Conservation (phyloP, 2,888 invertebrate species). For the Pollenia labialis region DNA sequence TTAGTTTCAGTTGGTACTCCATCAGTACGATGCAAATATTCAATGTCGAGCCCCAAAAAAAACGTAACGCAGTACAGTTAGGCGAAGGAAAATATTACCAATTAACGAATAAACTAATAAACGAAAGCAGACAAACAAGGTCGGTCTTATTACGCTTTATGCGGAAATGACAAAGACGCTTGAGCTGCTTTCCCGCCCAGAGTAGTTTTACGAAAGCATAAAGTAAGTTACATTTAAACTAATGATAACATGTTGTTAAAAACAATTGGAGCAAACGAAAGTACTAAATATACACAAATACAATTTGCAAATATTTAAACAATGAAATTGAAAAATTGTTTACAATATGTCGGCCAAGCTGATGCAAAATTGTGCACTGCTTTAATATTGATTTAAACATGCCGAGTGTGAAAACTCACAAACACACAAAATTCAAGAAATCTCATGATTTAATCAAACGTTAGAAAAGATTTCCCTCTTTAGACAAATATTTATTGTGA, state of each 20-base stretch:
- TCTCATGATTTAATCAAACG: conserved; percentile 15
- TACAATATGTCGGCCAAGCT: neutral
- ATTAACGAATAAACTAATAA: too few species aligned
- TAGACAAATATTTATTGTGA: neutral
- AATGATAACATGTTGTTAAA: conserved; percentile 56
- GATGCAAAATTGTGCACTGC: neutral
- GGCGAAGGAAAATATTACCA: too few species aligned
- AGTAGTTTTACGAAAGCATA: too few species aligned
- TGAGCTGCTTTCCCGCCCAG: too few species aligned
- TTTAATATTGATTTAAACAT: conserved; percentile 38
- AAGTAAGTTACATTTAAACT: neutral
- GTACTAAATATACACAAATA: neutral
- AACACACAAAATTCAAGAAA: neutral
- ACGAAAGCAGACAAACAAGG: too few species aligned
- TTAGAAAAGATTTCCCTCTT: neutral
- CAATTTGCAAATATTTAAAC: conserved; percentile 4
- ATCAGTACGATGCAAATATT: too few species aligned
- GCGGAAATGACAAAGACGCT: too few species aligned
- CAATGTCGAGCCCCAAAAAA: too few species aligned
- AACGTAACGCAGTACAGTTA: too few species aligned
- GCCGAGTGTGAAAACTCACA: neutral
- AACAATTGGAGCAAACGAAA: neutral
- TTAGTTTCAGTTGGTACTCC: too few species aligned
- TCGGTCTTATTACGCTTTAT: too few species aligned
- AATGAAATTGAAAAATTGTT: conserved; percentile 8